Base-by-base conservation (phyloP, 2,113 vertebrate species). In the Passer montanus region DNA sequence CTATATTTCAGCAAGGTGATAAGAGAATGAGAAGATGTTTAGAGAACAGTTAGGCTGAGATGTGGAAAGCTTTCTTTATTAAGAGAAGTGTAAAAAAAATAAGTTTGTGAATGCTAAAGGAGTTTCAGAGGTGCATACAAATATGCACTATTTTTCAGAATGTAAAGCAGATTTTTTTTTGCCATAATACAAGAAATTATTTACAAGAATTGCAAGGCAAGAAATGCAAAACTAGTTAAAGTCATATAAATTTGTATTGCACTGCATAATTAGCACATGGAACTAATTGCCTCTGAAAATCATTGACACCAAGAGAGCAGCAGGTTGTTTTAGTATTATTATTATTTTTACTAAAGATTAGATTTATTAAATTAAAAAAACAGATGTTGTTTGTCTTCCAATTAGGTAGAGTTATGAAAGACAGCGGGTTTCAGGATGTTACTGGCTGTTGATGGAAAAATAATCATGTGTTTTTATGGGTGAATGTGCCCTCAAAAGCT, bases 351-450 rank as follows among this genome's bases (percentile, higher is more conserved):
- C 21, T 64, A 43, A 90, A 72, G 13, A 62, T 81, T 55, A 82
- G 39, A 53, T 87, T 68, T 92, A 84, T 81, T 84, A 79, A 94
- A 75, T 81, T 60, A 78, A 92, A 93, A 59, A 88, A 67, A 10
- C 24, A 77, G 47, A 64, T 14, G 60, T 69, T 24, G 15, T 67
- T 89, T 84, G 37, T 87, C 41, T 91, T 92, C 58, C 75, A 60
- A 6, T 81, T 85, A 43, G 47, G 27, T 33, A 49, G 50, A 69
- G 22, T 84, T 83, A 41, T 27, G 37, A 86, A 94, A 84, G 72
- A 37, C n/a, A 75, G 3, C 0, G 0, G 13, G 15, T 70, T 72
- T 92, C 52, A 68, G 60, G 37, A 50, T 84, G 63, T 74, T 75
- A 19, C 26, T 58, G n/a, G n/a, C 46, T 68, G 56, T 26, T 0